Evolutionary conservation across 2,888 invertebrate species (phyloP), one percentile per base, ranked within the genome.

Genomic region (Caenorhabditis zanzibari): DNA sequence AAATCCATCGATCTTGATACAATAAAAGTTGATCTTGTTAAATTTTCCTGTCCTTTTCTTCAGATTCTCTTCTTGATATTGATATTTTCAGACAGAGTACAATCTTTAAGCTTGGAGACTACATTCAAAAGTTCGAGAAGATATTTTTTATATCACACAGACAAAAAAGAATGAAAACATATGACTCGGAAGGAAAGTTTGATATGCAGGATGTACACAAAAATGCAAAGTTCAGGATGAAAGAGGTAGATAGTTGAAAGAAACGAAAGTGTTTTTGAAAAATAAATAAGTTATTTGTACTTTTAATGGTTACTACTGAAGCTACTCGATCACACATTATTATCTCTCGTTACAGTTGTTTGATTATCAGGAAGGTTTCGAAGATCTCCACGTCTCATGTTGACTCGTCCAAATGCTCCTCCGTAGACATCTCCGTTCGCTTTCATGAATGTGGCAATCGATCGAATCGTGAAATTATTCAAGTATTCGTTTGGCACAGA

Each of bases 401-500:
- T 85, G 26, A 88, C 88, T 44, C 88, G 47, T 56, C 88, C 88
- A 59, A 86, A 88, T 38, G 84, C 88, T n/a, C 88, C 88, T 47
- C 86, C 87, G 56, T 88, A 88, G 22, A 88, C 88, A 69, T 88
- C 88, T 19, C 83, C 84, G 47, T 85, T 75, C 7, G 87, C 76
- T 47, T 80, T 77, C 86, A 88, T 87, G 52, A 88, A 88, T 14
- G 88, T 87, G n/a, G 88, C 88, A 24, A 88, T 85, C 1, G 88
- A 88, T 26, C 86, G 87, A 61, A 88, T 86, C 12, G 88, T 88
- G 77, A 88, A 86, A 71, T 88, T 87, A 71, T 87, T 87, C 63
- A 87, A 71, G 71, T 83, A 82, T 52, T 88, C 88, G 79, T 86
- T 86, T 19, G 84, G 75, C 16, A 77, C 76, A 0, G 72, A 64